Conservation (phyloP, 1,140 invertebrate genomes). For the Drosophila tropicalis region DNA sequence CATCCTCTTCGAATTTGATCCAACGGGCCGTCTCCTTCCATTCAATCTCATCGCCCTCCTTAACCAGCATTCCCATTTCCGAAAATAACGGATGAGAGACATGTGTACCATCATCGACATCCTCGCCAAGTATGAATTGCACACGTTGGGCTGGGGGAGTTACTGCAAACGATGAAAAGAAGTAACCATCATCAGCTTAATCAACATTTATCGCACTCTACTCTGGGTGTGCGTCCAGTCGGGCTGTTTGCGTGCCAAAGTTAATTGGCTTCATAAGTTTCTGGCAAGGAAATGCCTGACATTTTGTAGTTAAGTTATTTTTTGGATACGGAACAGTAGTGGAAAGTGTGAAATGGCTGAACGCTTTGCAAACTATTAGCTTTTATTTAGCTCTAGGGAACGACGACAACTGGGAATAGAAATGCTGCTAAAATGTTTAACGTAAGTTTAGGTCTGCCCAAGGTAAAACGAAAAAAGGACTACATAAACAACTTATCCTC, state of each 20-base stretch:
- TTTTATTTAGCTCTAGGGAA: background rate
- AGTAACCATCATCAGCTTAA: constrained; percentile 40
- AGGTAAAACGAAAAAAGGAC: background rate
- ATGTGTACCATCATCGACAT: constrained; percentile 92
- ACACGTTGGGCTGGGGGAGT: constrained; percentile 95
- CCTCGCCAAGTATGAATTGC: constrained; percentile 97
- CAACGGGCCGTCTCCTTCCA: constrained; percentile 99
- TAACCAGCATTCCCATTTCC: constrained; percentile 96
- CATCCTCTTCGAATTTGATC: constrained; percentile 98
- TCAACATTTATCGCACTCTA: constrained; percentile 40
- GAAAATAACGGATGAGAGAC: constrained; percentile 95
- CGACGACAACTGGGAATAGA: background rate
- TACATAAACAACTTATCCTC: too few relatives aligned
- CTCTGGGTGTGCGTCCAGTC: constrained; percentile 13
- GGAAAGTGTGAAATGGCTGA: constrained; percentile 3
- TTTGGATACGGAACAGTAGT: background rate
- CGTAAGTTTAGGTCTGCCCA: background rate
- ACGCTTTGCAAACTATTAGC: constrained; percentile 5
- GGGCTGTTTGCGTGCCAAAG: constrained; percentile 27
- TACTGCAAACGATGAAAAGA: constrained; percentile 84
- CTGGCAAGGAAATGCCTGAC: constrained; percentile 34
- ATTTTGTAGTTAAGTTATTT: constrained; percentile 7
- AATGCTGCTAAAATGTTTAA: too few relatives aligned
- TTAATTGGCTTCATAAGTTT: constrained; percentile 54
- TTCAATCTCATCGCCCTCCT: constrained; percentile 94